Percentiles rank a stretch among this genome's conserved stretches.
Conservation (phyloP, 1,140 invertebrate species). For the Drosophila rufa region DNA sequence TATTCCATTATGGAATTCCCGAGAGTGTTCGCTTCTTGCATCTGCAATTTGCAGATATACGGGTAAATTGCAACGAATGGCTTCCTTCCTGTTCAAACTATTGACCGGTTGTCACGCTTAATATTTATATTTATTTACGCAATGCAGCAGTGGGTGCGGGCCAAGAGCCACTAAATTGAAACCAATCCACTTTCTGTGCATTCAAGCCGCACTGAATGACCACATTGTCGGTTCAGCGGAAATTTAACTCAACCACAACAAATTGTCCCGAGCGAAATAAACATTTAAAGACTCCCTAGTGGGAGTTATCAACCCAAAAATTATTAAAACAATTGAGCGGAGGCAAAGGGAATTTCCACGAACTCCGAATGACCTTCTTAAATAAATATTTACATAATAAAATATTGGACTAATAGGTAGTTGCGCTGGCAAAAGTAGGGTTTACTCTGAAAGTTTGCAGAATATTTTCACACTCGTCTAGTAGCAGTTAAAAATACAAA, state of each 20-base stretch:
- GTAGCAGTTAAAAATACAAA: not conserved
- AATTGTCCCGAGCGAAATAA: slow-evolving; percentile 55
- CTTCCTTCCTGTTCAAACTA: slow-evolving; percentile 54
- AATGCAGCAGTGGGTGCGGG: slow-evolving; percentile 37
- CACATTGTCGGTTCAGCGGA: slow-evolving; percentile 58
- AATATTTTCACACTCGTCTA: not conserved
- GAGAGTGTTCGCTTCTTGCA: slow-evolving; percentile 8
- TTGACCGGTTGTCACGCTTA: slow-evolving; percentile 18
- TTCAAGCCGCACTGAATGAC: slow-evolving; percentile 65
- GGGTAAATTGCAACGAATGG: slow-evolving; percentile 8
- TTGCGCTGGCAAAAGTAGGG: no score
- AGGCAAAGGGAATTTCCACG: slow-evolving; percentile 4
- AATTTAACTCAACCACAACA: slow-evolving; percentile 51
- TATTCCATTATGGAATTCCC: slow-evolving; percentile 18
- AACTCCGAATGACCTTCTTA: slow-evolving; percentile 18
- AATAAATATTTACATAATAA: no score
- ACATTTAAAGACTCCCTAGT: slow-evolving; percentile 45
- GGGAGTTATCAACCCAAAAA: slow-evolving; percentile 62
- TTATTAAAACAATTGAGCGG: slow-evolving; percentile 11
- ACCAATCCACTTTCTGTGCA: slow-evolving; percentile 58
- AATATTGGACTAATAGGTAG: not conserved
- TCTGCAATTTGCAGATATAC: slow-evolving; percentile 2
- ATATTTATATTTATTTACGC: slow-evolving; percentile 39
- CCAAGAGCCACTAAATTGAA: slow-evolving; percentile 16
- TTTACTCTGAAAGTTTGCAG: not conserved